A percentile compares a stretch with the other conserved stretches of the same genome.
Evolutionary conservation across 2,797 vertebrate species (phyloP).

Genomic region (Argyrosomus regius): DNA sequence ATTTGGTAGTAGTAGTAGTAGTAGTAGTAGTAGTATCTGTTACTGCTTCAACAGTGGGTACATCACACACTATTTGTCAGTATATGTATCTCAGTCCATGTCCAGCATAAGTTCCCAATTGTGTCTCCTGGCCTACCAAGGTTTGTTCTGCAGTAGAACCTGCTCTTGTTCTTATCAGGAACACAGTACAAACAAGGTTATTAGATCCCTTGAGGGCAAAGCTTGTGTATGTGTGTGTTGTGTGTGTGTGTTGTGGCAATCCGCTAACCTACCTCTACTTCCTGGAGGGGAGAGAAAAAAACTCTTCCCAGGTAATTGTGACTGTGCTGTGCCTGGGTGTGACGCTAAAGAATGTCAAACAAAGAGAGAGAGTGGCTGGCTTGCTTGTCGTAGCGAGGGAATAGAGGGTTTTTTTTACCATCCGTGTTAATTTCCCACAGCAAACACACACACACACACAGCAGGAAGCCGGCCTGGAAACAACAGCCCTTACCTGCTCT

Average conservation of each 20-base stretch:
- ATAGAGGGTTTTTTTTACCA: slow-evolving; percentile 56
- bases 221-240: slow-evolving; percentile 27
- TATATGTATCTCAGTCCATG: neutral
- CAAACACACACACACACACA: slow-evolving; percentile 41
- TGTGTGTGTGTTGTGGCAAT: slow-evolving; percentile 50
- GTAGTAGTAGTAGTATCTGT: too few species aligned
- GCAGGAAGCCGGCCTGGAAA: slow-evolving; percentile 24
- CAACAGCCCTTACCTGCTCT: slow-evolving; percentile 39
- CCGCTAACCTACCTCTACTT: slow-evolving; percentile 44
- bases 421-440: slow-evolving; percentile 46
- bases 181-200: slow-evolving; percentile 62
- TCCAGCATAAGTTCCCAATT: neutral
- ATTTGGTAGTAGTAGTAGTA: too few species aligned
- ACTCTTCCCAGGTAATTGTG: slow-evolving; percentile 84
- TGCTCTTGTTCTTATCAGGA: slow-evolving; percentile 57
- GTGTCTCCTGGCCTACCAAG: neutral
- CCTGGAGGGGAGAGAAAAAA: slow-evolving; percentile 60
- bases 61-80: neutral
- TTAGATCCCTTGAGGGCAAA: slow-evolving; percentile 50
- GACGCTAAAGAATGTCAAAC: slow-evolving; percentile 87
- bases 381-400: neutral
- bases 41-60: neutral
- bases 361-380: slow-evolving; percentile 64
- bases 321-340: slow-evolving; percentile 86
- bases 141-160: slow-evolving; percentile 40